Evolutionary conservation across 1,140 invertebrate genomes (phyloP).

Genomic region (Tetramorium simillimum): DNA sequence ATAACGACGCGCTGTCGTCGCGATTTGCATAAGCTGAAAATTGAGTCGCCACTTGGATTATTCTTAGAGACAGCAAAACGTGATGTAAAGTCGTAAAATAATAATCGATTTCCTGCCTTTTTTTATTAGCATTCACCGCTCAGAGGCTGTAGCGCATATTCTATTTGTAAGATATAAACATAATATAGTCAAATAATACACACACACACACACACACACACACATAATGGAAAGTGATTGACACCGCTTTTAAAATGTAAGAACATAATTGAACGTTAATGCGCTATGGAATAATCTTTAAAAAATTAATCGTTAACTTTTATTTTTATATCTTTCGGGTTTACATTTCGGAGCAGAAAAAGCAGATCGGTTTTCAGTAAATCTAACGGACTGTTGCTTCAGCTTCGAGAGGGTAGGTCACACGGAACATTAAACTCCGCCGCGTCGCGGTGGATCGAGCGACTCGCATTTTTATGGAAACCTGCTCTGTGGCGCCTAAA

Average conservation of each 20-base stretch:
- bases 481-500: constrained; percentile 78
- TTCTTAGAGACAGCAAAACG: constrained; percentile 17
- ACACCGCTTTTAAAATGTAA: background rate
- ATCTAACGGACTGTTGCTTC: constrained; percentile 71
- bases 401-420: constrained; percentile 72
- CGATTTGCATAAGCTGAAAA: constrained; percentile 17
- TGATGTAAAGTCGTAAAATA: constrained; percentile 22
- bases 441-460: constrained; percentile 69
- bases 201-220: too few species aligned
- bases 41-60: constrained; percentile 43
- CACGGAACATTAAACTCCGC: constrained; percentile 75
- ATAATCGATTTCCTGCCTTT: constrained; percentile 27
- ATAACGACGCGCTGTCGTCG: constrained; percentile 27
- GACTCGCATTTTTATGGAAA: constrained; percentile 78
- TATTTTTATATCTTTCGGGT: background rate
- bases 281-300: background rate
- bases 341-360: background rate
- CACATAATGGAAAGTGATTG: background rate
- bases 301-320: background rate
- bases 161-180: background rate
- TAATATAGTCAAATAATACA: background rate
- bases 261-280: background rate
- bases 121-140: constrained; percentile 20
- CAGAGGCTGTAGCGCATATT: background rate
- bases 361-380: background rate